Evolutionary conservation across 2,113 vertebrate genomes (phyloP).

Genomic region (Aegithalos caudatus): DNA sequence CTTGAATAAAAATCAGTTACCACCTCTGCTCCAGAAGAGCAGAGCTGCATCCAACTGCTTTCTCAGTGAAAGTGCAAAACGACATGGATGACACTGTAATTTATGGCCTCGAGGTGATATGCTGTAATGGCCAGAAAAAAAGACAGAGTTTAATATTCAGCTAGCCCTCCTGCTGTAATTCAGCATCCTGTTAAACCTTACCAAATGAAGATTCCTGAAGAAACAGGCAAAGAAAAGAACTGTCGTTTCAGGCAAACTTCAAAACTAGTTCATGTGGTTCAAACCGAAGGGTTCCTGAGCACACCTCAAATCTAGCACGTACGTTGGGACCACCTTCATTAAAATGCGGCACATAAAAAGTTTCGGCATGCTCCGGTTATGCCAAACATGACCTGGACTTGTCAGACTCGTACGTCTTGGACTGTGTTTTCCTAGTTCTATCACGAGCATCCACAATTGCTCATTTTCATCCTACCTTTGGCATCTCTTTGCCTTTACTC

Average conservation of each 20-base stretch:
- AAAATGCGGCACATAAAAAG: not conserved
- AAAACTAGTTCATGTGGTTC: not conserved
- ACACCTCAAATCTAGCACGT: not conserved
- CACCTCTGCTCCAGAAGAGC: not conserved
- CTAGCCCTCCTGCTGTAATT: not conserved
- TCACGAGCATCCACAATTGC: accelerated
- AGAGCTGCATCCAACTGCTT: not conserved
- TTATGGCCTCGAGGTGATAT: not conserved
- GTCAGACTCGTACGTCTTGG: not conserved
- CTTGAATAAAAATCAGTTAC: not conserved
- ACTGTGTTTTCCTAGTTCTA: not conserved
- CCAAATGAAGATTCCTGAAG: not conserved
- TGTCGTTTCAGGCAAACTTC: not conserved
- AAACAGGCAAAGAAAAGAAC: not conserved
- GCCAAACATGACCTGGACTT: not conserved
- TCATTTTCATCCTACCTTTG: not conserved
- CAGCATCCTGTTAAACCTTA: not conserved
- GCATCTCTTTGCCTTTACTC: not conserved
- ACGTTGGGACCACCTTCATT: not conserved
- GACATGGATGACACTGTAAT: accelerated
- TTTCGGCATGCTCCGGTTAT: not conserved
- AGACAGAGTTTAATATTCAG: not conserved
- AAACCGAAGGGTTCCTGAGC: not conserved
- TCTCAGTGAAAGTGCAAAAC: not conserved
- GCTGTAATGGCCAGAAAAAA: not conserved